Base-by-base conservation (phyloP, 2,797 vertebrate genomes). In the Enteromius paludinosus region DNA sequence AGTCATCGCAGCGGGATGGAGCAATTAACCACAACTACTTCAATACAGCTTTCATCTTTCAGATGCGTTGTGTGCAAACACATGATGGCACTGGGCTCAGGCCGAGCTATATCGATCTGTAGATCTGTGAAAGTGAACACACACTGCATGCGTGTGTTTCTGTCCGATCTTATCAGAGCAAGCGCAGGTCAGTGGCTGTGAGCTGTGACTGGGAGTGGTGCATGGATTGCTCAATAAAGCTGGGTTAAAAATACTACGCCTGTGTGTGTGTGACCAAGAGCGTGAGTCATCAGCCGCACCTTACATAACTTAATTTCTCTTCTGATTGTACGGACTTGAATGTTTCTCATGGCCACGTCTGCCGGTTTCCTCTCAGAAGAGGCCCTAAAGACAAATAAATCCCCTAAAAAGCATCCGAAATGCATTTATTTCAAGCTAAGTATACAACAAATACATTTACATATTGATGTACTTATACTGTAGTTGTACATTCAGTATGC, bases 271-370 rank as follows among this genome's bases (percentile, higher is more conserved):
- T 73, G 12, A 62, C 78, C 76, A 41, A 85, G 72, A 76, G 49
- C 33, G 66, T 87, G 89, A 87, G 87, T 90, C 89, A 88, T 78
- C 65, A 70, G 70, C 43, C 49, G 18, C 49, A 62, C 73, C 86
- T 88, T 88, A 87, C 76, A 62, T 84, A 87, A 89, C 86, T 71
- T 75, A 71, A 86, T 84, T 70, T 79, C 66, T 78, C 78, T 76
- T 35, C 49, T 47, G 64, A 75, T 54, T 78, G 82, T 78, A 15
- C 47, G 62, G 68, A 45, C 41, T 68, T 14, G 6, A 75, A 61
- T 61, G 54, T 52, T 41, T 77, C 52, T n/a, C n/a, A 23, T 64
- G 66, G 47, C 56, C 35, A 47, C 8, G 9, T 83, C 64, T 30
- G 33, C 54, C 54, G 3, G 23, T 28, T 75, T 17, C 43, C 35